Conservation (phyloP, 2,797 vertebrate genomes). For the Agapornis canus region DNA sequence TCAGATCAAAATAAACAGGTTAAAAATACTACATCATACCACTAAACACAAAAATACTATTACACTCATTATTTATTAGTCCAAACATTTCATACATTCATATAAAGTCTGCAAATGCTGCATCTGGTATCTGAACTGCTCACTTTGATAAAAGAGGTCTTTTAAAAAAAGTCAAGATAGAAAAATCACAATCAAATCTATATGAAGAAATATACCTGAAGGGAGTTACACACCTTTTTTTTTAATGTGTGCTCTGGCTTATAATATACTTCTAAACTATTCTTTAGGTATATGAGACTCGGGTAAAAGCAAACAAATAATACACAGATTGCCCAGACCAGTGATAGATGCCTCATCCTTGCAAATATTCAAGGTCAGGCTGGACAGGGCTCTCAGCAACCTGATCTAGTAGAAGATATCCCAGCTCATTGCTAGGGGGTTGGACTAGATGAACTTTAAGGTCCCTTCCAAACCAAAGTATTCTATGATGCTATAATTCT, state of each 20-base stretch:
- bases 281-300: not conserved
- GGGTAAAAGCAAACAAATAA: not conserved
- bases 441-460: not conserved
- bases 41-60: not conserved
- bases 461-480: not conserved
- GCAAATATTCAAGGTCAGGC: not conserved
- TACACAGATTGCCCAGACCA: not conserved
- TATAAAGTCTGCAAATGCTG: not conserved
- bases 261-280: not conserved
- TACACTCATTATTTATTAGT: not conserved
- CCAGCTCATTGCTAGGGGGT: not conserved
- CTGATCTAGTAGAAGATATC: not conserved
- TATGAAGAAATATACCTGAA: not conserved
- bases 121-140: not conserved
- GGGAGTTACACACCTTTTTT: not conserved
- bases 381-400: not conserved
- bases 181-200: not conserved
- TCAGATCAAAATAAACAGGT: not conserved
- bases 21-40: not conserved
- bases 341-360: not conserved
- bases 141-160: not conserved
- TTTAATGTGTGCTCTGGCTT: not conserved
- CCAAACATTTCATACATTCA: not conserved
- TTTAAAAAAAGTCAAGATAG: not conserved
- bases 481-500: not conserved